A percentile compares a stretch with the other conserved stretches of the same genome.
phyloP scores from a whole-genome alignment of 2,113 vertebrate species.

The Paedocypris sp. region DNA sequence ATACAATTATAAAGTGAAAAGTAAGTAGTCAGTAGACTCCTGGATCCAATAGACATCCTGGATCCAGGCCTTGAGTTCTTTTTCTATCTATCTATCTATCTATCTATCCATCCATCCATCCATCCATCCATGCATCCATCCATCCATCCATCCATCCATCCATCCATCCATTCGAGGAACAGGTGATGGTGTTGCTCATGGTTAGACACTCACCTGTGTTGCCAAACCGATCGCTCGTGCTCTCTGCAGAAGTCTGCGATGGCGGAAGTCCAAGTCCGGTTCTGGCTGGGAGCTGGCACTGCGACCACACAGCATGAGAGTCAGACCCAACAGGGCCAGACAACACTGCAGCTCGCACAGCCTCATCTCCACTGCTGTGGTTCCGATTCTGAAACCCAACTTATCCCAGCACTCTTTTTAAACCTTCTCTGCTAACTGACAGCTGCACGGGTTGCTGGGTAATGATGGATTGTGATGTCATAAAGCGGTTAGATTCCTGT shows the following conservation, averaged over 20 bases:
- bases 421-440: slow-evolving; percentile 35
- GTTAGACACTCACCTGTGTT: slow-evolving; percentile 47
- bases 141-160: too few species aligned
- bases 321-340: slow-evolving; percentile 69
- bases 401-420: slow-evolving; percentile 43
- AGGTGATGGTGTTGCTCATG: background rate
- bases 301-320: slow-evolving; percentile 64
- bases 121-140: too few species aligned
- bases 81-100: too few species aligned
- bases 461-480: slow-evolving; percentile 31
- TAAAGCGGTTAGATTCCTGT: slow-evolving; percentile 18
- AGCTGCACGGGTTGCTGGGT: slow-evolving; percentile 36
- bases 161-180: too few species aligned
- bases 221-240: slow-evolving; percentile 67
- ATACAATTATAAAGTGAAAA: too few species aligned
- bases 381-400: slow-evolving; percentile 5
- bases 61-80: too few species aligned
- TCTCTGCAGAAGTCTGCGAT: slow-evolving; percentile 78
- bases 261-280: slow-evolving; percentile 55
- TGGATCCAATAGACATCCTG: too few species aligned
- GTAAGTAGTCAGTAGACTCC: too few species aligned
- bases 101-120: too few species aligned
- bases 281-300: slow-evolving; percentile 69
- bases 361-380: slow-evolving; percentile 55
- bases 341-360: slow-evolving; percentile 66